A percentile compares a stretch with the other conserved stretches of the same genome.
Evolutionary conservation across 2,797 vertebrate genomes (phyloP).

Genomic region (Taenioides sp.): DNA sequence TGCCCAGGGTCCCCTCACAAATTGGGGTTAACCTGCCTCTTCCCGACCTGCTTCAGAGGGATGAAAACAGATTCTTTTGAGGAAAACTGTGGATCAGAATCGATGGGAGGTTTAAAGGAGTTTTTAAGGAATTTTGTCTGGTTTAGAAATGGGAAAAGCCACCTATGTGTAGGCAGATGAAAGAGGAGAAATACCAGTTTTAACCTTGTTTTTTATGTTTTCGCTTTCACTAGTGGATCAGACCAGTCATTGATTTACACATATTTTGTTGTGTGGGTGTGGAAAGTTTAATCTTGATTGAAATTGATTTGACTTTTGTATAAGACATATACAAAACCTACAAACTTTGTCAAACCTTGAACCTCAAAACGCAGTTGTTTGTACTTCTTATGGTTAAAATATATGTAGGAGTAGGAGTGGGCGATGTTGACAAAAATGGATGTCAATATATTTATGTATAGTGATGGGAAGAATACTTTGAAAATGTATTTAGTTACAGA

Average conservation of each 20-base stretch:
- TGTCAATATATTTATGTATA: too few species aligned
- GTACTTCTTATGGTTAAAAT: too few species aligned
- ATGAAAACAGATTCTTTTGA: not conserved
- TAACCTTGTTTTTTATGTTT: constrained; percentile 5
- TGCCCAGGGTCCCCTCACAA: not conserved
- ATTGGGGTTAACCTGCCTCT: constrained; percentile 1
- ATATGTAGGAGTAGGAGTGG: too few species aligned
- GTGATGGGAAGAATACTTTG: too few species aligned
- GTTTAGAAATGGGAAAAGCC: not conserved
- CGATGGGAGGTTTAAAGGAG: not conserved
- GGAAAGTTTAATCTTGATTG: not conserved
- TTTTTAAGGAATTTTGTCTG: not conserved
- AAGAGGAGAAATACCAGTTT: not conserved
- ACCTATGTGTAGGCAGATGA: not conserved
- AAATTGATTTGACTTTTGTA: not conserved
- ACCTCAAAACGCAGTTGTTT: too few species aligned
- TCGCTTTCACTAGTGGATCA: not conserved
- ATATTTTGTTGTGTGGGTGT: not conserved
- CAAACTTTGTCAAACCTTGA: too few species aligned
- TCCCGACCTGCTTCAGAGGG: not conserved
- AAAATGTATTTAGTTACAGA: too few species aligned
- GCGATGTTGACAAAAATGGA: too few species aligned
- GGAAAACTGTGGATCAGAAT: not conserved
- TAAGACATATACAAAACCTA: not conserved
- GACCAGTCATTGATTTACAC: not conserved